These are phyloP conservation scores for Tachysurus vachellii DNA, from an alignment of 2,113 vertebrate species.

Conservation along the genomic window DNA sequence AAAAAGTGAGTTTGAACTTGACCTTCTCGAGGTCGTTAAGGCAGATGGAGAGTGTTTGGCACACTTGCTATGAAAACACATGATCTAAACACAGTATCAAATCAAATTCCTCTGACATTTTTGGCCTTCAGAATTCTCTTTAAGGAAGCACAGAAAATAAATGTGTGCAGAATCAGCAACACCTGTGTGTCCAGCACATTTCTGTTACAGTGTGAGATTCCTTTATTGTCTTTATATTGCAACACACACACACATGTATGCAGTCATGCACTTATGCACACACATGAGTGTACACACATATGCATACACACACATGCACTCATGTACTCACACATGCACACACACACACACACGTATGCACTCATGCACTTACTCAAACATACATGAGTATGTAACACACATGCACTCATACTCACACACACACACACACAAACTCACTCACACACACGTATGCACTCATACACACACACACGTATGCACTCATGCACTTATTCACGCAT, in stretches of 20 bases:
- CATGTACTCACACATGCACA: too few relatives aligned
- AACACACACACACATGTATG: constrained; percentile 12
- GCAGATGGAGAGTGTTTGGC: not conserved
- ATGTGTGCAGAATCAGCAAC: not conserved
- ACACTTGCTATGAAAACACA: not conserved
- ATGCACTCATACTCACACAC: not conserved
- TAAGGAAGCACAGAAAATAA: not conserved
- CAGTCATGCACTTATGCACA: not conserved
- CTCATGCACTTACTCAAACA: not conserved
- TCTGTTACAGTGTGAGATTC: constrained; percentile 36
- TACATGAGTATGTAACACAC: too few relatives aligned
- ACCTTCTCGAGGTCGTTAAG: not conserved
- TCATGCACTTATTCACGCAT: not conserved
- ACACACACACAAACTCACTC: not conserved
- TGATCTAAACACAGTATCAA: not conserved
- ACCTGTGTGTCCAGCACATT: constrained; percentile 6
- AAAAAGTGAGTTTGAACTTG: not conserved
- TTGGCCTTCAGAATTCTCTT: not conserved
- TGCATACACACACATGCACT: not conserved
- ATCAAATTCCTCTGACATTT: constrained; percentile 7
- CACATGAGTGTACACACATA: not conserved
- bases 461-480: not conserved
- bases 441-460: not conserved
- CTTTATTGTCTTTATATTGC: constrained; percentile 9
- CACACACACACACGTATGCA: not conserved